Evolutionary conservation across 2,113 vertebrate genomes (phyloP).

Genomic region (Platichthys stellatus): DNA sequence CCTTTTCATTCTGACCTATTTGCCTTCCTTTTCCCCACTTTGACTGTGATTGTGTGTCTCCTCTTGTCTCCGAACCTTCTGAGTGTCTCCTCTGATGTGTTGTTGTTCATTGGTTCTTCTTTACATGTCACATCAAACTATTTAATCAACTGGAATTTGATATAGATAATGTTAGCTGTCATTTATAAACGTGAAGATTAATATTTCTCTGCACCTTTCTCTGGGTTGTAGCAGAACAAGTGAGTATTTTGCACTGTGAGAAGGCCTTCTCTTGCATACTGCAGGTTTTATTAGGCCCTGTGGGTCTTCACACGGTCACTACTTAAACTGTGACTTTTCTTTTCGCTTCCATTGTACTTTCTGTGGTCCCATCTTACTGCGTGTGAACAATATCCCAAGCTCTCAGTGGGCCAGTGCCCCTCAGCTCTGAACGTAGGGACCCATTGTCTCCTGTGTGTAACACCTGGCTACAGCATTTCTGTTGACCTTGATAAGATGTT

Average conservation of each 20-base stretch:
- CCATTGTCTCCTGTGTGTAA: constrained; percentile 42
- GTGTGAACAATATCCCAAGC: constrained; percentile 36
- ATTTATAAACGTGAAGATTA: background rate
- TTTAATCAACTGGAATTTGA: constrained; percentile 24
- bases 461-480: constrained; percentile 44
- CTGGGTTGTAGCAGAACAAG: constrained; percentile 38
- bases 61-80: constrained; percentile 70
- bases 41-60: constrained; percentile 65
- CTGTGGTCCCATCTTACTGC: constrained; percentile 56
- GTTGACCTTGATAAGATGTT: constrained; percentile 10
- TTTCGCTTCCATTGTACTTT: constrained; percentile 31
- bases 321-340: constrained; percentile 36
- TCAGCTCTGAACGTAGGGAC: constrained; percentile 23
- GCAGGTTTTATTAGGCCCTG: constrained; percentile 4
- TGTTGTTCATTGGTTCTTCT: constrained; percentile 74
- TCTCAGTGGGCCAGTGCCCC: constrained; percentile 17
- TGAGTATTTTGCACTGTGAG: background rate
- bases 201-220: constrained; percentile 34
- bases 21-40: constrained; percentile 12
- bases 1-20: constrained; percentile 20
- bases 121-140: constrained; percentile 37
- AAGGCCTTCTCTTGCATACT: constrained; percentile 3
- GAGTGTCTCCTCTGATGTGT: constrained; percentile 81
- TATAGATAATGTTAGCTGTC: background rate
- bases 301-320: constrained; percentile 18